These are phyloP conservation scores for Tyrannus savana DNA, from an alignment of 2,113 vertebrate genomes.

Conservation along the genomic window DNA sequence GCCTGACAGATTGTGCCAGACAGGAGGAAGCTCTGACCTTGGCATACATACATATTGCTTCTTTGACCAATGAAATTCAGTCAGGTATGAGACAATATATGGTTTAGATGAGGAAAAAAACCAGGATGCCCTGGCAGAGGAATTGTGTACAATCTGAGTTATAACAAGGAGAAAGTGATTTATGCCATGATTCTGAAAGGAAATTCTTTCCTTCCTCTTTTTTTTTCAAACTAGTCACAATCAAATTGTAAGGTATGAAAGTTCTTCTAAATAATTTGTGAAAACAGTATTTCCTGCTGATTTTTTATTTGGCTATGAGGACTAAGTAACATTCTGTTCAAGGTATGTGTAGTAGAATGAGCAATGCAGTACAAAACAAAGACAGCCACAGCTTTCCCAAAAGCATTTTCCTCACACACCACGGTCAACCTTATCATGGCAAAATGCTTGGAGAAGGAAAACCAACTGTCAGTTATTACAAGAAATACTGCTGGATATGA, in stretches of 20 bases:
- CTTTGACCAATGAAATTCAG: not conserved
- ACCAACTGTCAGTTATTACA: rapidly evolving
- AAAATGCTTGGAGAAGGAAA: not conserved
- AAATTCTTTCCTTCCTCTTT: not conserved
- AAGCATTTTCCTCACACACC: not conserved
- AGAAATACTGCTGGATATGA: not conserved
- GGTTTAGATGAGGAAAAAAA: not conserved
- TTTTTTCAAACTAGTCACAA: not conserved
- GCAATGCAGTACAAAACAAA: not conserved
- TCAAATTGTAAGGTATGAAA: not conserved
- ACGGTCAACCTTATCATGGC: not conserved
- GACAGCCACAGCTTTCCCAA: not conserved
- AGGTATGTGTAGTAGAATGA: not conserved
- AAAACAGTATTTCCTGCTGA: not conserved
- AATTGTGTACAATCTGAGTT: not conserved
- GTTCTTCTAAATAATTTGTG: not conserved
- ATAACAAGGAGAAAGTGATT: not conserved
- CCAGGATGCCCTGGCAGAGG: not conserved
- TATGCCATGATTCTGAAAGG: not conserved
- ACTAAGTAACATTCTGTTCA: not conserved
- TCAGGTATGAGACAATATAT: not conserved
- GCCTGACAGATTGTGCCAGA: not conserved
- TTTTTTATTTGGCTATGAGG: not conserved
- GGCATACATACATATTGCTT: not conserved
- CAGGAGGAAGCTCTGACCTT: not conserved